Evolutionary conservation across 2,797 vertebrate genomes (phyloP), one percentile per base, ranked within the genome.

Genomic region (Harpagifer antarcticus): DNA sequence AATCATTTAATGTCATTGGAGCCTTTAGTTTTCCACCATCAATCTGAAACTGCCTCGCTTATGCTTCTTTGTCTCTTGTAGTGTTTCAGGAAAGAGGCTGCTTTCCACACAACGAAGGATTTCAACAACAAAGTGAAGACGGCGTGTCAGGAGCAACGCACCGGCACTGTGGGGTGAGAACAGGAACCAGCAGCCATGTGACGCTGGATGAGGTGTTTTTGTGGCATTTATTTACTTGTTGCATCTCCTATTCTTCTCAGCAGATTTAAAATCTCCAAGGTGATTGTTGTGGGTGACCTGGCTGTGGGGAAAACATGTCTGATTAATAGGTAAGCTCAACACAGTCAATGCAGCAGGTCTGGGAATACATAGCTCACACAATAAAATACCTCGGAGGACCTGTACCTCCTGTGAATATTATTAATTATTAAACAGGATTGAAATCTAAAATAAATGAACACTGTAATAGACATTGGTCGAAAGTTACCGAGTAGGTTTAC

Each of bases 251-350:
- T 54, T 68, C 68, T 53, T 72, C 68, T 68, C 67, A 85, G 88
- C 93, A 99, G 98, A 90, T 99, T 98, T 91, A 99, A 97, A 91
- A 98, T 99, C 83, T 97, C 98, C 27, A 99, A 99, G 89, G 96
- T 99, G 84, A 99, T 99, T 20, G 97, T 99, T 57, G 97, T 99
- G 53, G 98, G 98, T 0, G 98, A 99, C 85, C 93, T 99, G 76
- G 97, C 97, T 0, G 98, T 99, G 91, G 98, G 98, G 45, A 98
- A 99, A 93, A 98, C 98, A 19, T 99, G 98, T 68, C 90, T 99
- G 82, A 99, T 99, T 92, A 99, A 98, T 87, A 95, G 98, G 97
- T 99, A 94, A 90, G 76, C 72, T 60, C 14, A 42, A 61, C 17
- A 16, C 68, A 2, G 15, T 37, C 4, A 19, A 37, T 52, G 40